phyloP scores from a whole-genome alignment of 2,888 invertebrate genomes.

The Cotesia congregata region DNA sequence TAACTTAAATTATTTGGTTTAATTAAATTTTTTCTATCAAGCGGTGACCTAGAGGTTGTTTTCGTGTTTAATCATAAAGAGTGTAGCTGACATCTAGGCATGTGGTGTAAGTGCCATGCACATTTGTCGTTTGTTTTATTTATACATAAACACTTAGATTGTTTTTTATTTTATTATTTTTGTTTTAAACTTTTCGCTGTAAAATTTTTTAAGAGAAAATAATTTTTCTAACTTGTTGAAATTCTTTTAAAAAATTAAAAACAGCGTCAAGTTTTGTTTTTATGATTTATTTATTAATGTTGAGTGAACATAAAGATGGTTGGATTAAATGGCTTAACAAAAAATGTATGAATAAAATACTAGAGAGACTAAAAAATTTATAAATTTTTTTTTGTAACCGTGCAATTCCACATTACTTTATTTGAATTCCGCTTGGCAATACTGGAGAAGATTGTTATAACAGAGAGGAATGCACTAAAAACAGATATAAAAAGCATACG shows the following conservation, averaged over 20 bases:
- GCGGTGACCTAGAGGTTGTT: conserved; percentile 1
- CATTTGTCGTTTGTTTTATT: conserved; percentile 16
- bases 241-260: neutral
- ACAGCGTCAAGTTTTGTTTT: neutral
- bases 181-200: neutral
- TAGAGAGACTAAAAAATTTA: conserved; percentile 21
- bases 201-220: neutral
- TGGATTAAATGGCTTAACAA: neutral
- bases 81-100: neutral
- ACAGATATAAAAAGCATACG: conserved; percentile 36
- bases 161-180: neutral
- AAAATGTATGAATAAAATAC: conserved; percentile 1
- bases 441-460: conserved; percentile 41
- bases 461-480: conserved; percentile 41
- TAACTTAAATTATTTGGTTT: neutral
- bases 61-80: conserved; percentile 6
- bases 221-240: neutral
- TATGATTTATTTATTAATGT: neutral
- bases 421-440: conserved; percentile 46
- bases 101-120: conserved; percentile 23
- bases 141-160: neutral
- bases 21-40: conserved; percentile 2
- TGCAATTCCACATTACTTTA: conserved; percentile 52
- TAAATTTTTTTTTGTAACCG: conserved; percentile 43
- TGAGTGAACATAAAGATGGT: neutral